phyloP scores from a whole-genome alignment of 2,113 vertebrate species.

The Gallinago media region DNA sequence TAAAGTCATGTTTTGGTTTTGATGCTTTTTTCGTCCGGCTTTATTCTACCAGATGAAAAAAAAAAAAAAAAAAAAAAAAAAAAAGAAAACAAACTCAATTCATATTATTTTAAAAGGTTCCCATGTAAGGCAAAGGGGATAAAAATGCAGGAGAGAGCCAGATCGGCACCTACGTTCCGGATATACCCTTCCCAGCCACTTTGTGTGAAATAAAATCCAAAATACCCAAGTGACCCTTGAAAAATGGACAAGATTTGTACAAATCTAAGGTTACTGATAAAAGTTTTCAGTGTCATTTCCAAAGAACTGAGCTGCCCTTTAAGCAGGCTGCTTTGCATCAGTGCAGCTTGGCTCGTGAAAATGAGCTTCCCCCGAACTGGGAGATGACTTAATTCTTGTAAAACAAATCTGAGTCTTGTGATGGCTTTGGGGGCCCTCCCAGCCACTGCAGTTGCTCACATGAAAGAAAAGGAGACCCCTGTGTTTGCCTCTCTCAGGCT shows the following conservation, averaged over 20 bases:
- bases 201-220: background rate
- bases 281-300: background rate
- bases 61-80: too few species aligned
- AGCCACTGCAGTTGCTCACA: background rate
- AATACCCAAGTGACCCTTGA: background rate
- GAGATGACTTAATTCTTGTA: background rate
- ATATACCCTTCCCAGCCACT: background rate
- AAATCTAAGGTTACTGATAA: background rate
- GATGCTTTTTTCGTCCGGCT: background rate
- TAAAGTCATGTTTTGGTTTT: background rate
- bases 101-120: background rate
- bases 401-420: background rate
- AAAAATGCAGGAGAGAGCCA: background rate
- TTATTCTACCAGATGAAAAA: background rate
- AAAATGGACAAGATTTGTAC: background rate
- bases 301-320: background rate
- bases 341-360: background rate
- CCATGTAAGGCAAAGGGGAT: fast-evolving
- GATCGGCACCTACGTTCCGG: background rate
- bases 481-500: background rate
- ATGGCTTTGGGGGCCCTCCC: background rate
- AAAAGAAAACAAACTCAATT: background rate
- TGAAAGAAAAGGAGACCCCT: background rate
- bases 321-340: background rate
- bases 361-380: background rate